Evolutionary conservation across 2,888 invertebrate genomes (phyloP).

Genomic region (Dastarcus helophoroides): DNA sequence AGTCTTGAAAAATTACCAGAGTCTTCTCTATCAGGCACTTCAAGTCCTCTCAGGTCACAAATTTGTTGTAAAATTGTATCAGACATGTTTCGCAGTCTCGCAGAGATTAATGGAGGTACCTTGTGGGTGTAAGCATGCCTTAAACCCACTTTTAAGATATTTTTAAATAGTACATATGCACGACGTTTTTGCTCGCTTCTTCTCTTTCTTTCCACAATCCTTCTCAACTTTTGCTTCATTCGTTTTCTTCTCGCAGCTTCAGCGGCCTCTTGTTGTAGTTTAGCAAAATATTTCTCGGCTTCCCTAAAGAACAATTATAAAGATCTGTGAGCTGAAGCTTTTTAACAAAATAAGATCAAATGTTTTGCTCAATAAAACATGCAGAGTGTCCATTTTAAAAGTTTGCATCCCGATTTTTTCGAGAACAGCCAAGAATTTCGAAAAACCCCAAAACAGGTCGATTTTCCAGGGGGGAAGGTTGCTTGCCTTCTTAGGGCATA

Average conservation of each 20-base stretch:
- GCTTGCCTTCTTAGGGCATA: too few relatives aligned
- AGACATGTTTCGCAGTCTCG: conserved; percentile 44
- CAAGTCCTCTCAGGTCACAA: conserved; percentile 69
- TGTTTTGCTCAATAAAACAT: too few relatives aligned
- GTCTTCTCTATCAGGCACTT: conserved; percentile 52
- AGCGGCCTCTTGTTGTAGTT: conserved; percentile 26
- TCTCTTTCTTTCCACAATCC: conserved; percentile 14
- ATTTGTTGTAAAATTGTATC: conserved; percentile 46
- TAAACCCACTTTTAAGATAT: conserved; percentile 22
- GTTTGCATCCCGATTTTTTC: too few relatives aligned
- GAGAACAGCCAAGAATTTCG: too few relatives aligned
- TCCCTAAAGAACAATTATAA: too few relatives aligned
- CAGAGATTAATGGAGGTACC: conserved; percentile 44
- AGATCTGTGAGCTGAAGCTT: too few relatives aligned
- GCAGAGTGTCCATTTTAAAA: too few relatives aligned
- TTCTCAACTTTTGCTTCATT: conserved; percentile 20
- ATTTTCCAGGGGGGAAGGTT: too few relatives aligned
- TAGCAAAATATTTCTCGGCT: conserved; percentile 47
- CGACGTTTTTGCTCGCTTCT: conserved; percentile 15
- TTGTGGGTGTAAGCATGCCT: conserved; percentile 27
- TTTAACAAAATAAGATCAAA: too few relatives aligned
- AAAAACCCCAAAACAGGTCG: too few relatives aligned
- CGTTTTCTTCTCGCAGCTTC: conserved; percentile 15
- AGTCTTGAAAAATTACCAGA: too few relatives aligned
- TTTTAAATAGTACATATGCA: conserved; percentile 19